These are phyloP conservation scores for Panthera tigris DNA, from an alignment of 2,113 vertebrate genomes.

Conservation along the genomic window DNA sequence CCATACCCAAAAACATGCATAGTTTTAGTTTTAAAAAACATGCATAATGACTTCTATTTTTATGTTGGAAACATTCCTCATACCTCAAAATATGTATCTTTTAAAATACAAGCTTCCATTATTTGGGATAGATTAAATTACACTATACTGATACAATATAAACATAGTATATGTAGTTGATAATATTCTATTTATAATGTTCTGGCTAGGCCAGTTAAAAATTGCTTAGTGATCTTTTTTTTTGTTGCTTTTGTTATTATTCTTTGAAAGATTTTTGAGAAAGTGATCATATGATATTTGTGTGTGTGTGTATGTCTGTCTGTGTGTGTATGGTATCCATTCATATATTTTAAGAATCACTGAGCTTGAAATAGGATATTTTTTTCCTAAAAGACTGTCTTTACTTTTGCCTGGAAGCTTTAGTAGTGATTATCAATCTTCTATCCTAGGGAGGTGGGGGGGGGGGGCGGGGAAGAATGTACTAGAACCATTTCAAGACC, in stretches of 20 bases:
- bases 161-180: background rate
- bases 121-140: conserved; percentile 11
- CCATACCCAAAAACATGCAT: conserved; percentile 50
- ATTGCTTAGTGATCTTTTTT: background rate
- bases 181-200: background rate
- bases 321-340: background rate
- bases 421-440: background rate
- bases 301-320: background rate
- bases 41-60: conserved; percentile 40
- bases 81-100: background rate
- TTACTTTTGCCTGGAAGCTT: conserved; percentile 1
- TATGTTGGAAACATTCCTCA: conserved; percentile 26
- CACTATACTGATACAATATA: background rate
- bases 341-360: conserved; percentile 53
- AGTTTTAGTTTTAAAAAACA: conserved; percentile 39
- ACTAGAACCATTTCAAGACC: conserved; percentile 73
- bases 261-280: background rate
- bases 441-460: background rate
- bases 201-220: background rate
- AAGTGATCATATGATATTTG: background rate
- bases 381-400: background rate
- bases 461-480: background rate
- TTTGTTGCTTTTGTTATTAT: background rate
- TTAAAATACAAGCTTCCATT: background rate
- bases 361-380: conserved; percentile 24